Evolutionary conservation across 2,113 vertebrate species (phyloP).

Genomic region (Thalassoma bifasciatum): DNA sequence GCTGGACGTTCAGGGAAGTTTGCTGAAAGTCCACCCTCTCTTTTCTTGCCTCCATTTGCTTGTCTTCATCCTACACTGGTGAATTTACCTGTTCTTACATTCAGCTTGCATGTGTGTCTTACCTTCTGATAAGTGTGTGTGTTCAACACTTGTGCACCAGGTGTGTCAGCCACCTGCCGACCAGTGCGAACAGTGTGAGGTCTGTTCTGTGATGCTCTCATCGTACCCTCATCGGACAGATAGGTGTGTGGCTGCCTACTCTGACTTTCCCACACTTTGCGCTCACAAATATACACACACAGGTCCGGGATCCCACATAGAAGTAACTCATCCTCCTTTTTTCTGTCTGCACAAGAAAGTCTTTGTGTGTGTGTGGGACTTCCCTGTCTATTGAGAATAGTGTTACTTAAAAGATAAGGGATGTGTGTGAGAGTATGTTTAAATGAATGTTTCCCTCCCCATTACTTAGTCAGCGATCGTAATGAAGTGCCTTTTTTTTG

Average conservation of each 20-base stretch:
- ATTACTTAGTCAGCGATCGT: constrained; percentile 19
- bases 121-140: background rate
- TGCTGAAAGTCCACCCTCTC: background rate
- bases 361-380: constrained; percentile 27
- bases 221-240: constrained; percentile 75
- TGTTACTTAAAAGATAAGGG: constrained; percentile 65
- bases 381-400: constrained; percentile 40
- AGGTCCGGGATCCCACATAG: constrained; percentile 28
- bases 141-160: constrained; percentile 47
- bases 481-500: background rate
- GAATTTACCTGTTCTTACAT: background rate
- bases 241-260: constrained; percentile 36
- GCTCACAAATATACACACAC: constrained; percentile 17
- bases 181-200: constrained; percentile 68
- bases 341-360: constrained; percentile 46
- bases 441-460: constrained; percentile 12
- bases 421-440: constrained; percentile 2
- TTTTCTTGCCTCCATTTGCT: no score
- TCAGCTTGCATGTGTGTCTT: no score
- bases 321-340: constrained; percentile 13
- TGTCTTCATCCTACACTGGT: no score
- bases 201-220: constrained; percentile 74
- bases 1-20: background rate
- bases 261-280: constrained; percentile 56
- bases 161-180: constrained; percentile 66